Evolutionary conservation across 1,140 invertebrate species (phyloP).

Genomic region (Zaprionus kolodkinae): DNA sequence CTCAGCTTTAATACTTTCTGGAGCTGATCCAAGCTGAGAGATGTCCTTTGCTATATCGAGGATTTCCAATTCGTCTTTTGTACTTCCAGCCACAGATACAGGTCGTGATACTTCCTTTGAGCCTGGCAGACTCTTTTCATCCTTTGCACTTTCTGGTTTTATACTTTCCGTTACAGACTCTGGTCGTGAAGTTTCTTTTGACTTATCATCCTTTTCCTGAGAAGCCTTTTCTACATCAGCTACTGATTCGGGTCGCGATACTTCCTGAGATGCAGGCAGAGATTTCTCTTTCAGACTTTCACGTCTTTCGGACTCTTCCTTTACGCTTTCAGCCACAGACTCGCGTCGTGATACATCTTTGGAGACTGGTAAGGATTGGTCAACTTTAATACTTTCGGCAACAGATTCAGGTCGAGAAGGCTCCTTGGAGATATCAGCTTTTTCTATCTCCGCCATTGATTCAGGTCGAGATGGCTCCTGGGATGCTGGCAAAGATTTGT

Average conservation of each 20-base stretch:
- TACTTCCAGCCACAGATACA: constrained; percentile 21
- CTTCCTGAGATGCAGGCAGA: constrained; percentile 32
- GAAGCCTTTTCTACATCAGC: constrained; percentile 17
- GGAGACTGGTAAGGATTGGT: constrained; percentile 42
- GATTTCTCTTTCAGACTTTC: constrained; percentile 29
- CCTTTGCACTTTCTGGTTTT: constrained; percentile 17
- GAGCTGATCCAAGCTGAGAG: constrained; percentile 33
- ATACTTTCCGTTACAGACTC: constrained; percentile 34
- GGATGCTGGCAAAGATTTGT: constrained; percentile 33
- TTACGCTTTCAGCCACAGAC: constrained; percentile 39
- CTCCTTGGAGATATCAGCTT: constrained; percentile 21
- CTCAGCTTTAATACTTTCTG: constrained; percentile 32
- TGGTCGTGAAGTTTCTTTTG: constrained; percentile 30
- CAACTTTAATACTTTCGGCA: constrained; percentile 40
- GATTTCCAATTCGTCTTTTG: constrained; percentile 25
- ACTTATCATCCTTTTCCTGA: constrained; percentile 16
- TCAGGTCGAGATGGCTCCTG: constrained; percentile 58
- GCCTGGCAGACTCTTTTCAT: constrained; percentile 12
- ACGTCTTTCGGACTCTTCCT: constrained; percentile 11
- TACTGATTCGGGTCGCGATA: constrained; percentile 34
- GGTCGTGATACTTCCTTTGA: constrained; percentile 46
- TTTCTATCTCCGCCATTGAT: constrained; percentile 34
- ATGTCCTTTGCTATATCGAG: constrained; percentile 16
- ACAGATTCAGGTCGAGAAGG: constrained; percentile 27
- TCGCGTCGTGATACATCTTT: constrained; percentile 42